Evolutionary conservation across 2,888 invertebrate genomes (phyloP).

Genomic region (Orchesella flavescens): DNA sequence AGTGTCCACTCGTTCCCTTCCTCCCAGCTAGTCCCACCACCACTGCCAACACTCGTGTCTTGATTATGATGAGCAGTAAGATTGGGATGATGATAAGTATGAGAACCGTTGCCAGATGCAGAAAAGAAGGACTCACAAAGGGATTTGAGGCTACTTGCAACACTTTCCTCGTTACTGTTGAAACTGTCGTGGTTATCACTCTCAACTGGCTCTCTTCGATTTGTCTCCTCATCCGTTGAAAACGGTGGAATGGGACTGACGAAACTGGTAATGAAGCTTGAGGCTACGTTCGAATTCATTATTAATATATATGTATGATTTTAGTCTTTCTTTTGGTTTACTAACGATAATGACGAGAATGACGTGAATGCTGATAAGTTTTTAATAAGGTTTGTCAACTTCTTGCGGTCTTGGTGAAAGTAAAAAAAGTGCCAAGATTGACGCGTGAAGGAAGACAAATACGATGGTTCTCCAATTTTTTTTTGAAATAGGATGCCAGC

Average conservation of each 20-base stretch:
- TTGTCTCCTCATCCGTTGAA: background rate
- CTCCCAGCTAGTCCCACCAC: slow-evolving; percentile 23
- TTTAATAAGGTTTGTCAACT: too few species aligned
- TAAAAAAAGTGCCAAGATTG: background rate
- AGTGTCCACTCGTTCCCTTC: slow-evolving; percentile 36
- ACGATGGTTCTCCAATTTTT: background rate
- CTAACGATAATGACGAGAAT: too few species aligned
- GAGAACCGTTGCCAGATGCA: slow-evolving; percentile 32
- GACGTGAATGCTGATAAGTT: too few species aligned
- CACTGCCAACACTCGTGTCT: background rate
- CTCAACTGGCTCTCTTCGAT: background rate
- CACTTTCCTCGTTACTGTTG: background rate
- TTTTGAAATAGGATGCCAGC: background rate
- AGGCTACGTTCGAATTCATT: slow-evolving; percentile 39
- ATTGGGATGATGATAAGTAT: background rate
- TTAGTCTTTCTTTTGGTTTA: background rate
- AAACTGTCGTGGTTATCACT: background rate
- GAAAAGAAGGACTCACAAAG: slow-evolving; percentile 14
- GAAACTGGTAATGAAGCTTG: slow-evolving; percentile 26
- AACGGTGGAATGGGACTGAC: slow-evolving; percentile 38
- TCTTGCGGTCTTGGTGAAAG: background rate
- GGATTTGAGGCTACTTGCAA: background rate
- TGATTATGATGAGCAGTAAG: background rate
- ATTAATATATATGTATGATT: background rate
- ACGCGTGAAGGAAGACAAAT: background rate